These are phyloP conservation scores for Noctua janthe DNA, from an alignment of 2,888 invertebrate species.

Conservation along the genomic window DNA sequence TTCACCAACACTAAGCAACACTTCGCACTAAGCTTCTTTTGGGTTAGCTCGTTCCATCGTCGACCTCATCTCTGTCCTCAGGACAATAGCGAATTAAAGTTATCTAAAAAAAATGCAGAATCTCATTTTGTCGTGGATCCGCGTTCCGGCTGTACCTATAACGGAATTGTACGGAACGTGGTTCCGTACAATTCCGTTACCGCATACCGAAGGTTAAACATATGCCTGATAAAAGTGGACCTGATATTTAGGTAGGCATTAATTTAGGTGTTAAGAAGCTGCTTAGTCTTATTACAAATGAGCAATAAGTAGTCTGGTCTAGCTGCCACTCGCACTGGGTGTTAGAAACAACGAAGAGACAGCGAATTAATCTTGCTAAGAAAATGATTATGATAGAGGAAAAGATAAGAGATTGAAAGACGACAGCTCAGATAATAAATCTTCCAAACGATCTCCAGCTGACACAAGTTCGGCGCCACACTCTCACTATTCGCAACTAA, in stretches of 20 bases:
- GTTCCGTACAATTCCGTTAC: too few species aligned
- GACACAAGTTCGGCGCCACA: slow-evolving; percentile 34
- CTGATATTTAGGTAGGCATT: neutral
- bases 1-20: neutral
- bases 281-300: neutral
- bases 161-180: too few species aligned
- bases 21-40: too few species aligned
- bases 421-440: slow-evolving; percentile 15
- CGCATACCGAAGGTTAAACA: neutral
- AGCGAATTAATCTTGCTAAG: slow-evolving; percentile 3
- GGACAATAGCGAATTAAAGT: neutral
- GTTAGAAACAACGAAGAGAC: neutral
- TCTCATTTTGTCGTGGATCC: neutral
- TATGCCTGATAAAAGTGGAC: neutral
- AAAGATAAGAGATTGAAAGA: slow-evolving; percentile 6
- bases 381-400: slow-evolving; percentile 22
- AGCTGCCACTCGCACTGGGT: neutral
- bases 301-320: neutral
- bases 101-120: neutral
- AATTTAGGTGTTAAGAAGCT: neutral
- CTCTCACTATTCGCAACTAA: slow-evolving; percentile 22
- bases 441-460: slow-evolving; percentile 12
- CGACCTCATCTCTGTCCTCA: too few species aligned
- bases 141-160: neutral
- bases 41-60: too few species aligned